Evolutionary conservation across 2,888 invertebrate genomes (phyloP).

Genomic region (Leistus spinibarbis): DNA sequence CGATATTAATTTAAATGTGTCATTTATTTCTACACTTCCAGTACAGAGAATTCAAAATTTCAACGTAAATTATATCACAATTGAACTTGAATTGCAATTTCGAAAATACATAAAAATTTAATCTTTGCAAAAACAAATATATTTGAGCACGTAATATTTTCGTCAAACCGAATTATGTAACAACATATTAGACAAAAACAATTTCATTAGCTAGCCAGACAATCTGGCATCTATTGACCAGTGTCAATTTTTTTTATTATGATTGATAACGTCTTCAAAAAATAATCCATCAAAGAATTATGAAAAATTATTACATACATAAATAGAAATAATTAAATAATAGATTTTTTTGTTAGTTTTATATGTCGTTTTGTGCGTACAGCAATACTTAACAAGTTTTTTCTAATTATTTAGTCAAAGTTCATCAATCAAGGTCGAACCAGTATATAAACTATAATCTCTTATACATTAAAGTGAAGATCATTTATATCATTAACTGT

Average conservation of each 20-base stretch:
- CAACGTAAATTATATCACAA: no score
- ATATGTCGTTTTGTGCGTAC: background rate
- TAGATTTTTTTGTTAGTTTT: background rate
- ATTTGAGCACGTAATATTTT: no score
- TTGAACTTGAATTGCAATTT: no score
- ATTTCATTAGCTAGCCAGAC: background rate
- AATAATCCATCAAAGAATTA: background rate
- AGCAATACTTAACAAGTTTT: background rate
- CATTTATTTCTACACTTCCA: background rate
- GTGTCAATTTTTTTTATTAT: conserved; percentile 1
- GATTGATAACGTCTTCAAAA: background rate
- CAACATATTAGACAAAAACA: background rate
- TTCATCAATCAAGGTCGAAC: background rate
- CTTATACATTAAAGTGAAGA: background rate
- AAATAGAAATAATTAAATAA: background rate
- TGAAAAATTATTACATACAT: background rate
- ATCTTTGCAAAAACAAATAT: no score
- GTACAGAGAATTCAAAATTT: no score
- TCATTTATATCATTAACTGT: background rate
- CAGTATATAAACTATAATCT: background rate
- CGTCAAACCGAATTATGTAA: background rate
- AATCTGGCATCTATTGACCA: background rate
- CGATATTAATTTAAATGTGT: background rate
- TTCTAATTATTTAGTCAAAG: background rate
- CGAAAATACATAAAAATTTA: no score